Evolutionary conservation across 1,140 invertebrate genomes (phyloP).

Genomic region (Brachionus sp.): DNA sequence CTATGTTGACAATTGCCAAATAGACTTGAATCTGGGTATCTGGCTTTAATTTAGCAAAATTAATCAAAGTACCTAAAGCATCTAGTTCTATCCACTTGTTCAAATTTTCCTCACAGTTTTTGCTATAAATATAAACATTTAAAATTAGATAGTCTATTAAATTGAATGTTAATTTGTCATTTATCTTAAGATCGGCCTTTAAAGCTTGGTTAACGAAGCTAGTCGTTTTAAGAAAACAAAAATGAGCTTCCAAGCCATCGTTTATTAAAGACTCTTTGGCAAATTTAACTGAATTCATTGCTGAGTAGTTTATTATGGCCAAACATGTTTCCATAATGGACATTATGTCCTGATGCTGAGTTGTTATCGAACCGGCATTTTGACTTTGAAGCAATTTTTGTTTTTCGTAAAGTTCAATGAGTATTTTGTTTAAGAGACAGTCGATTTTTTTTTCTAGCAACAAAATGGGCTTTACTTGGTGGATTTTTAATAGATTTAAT

Average conservation of each 20-base stretch:
- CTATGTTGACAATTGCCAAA: neutral
- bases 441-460: neutral
- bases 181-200: neutral
- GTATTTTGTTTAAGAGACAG: neutral
- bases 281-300: neutral
- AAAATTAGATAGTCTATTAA: constrained; percentile 9
- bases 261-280: neutral
- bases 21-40: neutral
- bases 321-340: neutral
- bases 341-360: neutral
- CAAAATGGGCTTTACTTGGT: neutral
- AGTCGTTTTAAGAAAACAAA: neutral
- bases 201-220: neutral
- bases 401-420: neutral
- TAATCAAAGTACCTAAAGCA: neutral
- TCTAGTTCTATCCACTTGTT: neutral
- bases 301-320: neutral
- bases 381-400: neutral
- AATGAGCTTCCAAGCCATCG: neutral
- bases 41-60: neutral
- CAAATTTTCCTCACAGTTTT: neutral
- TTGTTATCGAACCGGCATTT: neutral
- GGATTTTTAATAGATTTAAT: neutral
- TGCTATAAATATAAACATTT: neutral
- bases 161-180: neutral